These are phyloP conservation scores for Chrysodeixis includens DNA, from an alignment of 2,888 invertebrate genomes.

Conservation along the genomic window DNA sequence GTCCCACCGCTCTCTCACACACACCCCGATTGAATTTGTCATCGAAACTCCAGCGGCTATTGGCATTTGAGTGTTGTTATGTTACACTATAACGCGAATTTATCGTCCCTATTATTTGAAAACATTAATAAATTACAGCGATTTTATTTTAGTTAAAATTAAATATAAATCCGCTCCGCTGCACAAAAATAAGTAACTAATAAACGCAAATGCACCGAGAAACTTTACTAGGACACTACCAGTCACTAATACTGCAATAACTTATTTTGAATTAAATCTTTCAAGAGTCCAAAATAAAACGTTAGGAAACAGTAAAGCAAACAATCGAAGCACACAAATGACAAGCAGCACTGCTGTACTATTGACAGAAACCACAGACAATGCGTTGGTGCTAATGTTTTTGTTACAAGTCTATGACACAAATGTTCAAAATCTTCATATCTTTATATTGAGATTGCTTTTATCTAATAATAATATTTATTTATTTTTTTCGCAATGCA, in stretches of 20 bases:
- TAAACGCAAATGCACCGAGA: slow-evolving; percentile 58
- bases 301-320: slow-evolving; percentile 80
- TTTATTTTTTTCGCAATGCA: no score
- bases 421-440: neutral
- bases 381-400: slow-evolving; percentile 9
- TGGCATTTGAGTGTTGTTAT: slow-evolving; percentile 79
- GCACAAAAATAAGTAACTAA: slow-evolving; percentile 53
- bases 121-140: slow-evolving; percentile 40
- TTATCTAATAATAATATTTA: no score
- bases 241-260: slow-evolving; percentile 56
- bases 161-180: slow-evolving; percentile 55
- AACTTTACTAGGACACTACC: slow-evolving; percentile 46
- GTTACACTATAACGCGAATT: slow-evolving; percentile 61
- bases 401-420: neutral
- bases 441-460: no score
- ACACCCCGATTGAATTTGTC: slow-evolving; percentile 69
- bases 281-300: slow-evolving; percentile 74
- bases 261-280: slow-evolving; percentile 62
- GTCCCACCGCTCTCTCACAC: slow-evolving; percentile 78
- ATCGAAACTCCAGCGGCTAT: slow-evolving; percentile 75
- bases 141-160: slow-evolving; percentile 51
- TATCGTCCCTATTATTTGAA: slow-evolving; percentile 27
- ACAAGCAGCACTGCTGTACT: slow-evolving; percentile 68
- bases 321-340: slow-evolving; percentile 84
- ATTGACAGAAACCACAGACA: slow-evolving; percentile 66